A percentile compares a stretch with the other conserved stretches of the same genome.
phyloP scores from a whole-genome alignment of 1,140 invertebrate species.

The Akabosia matsudoensis region DNA sequence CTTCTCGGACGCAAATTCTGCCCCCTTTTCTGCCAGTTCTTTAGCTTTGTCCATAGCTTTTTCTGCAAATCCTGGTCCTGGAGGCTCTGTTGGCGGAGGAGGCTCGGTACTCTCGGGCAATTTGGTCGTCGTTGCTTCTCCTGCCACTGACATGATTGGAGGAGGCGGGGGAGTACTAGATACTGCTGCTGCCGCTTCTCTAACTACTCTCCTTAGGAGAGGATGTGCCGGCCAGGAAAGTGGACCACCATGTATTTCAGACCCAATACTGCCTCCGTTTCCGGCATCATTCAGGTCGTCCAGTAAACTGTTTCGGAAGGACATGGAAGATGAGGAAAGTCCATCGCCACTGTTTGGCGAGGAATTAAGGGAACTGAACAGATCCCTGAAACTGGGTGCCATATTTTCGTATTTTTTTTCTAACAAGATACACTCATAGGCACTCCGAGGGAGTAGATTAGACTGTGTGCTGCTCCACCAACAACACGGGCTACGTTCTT shows the following conservation, averaged over 20 bases:
- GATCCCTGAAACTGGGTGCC: background rate
- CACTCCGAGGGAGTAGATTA: too few relatives aligned
- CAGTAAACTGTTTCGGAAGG: constrained; percentile 18
- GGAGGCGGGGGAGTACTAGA: background rate
- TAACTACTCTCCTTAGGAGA: background rate
- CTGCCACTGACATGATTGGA: background rate
- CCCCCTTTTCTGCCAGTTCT: constrained; percentile 27
- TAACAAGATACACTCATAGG: too few relatives aligned
- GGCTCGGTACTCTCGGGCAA: constrained; percentile 2
- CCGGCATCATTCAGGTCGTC: constrained; percentile 11
- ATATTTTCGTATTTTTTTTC: background rate
- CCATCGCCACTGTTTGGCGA: background rate
- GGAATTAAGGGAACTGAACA: background rate
- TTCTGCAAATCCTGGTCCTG: constrained; percentile 30
- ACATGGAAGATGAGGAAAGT: background rate
- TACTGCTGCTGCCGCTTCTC: background rate
- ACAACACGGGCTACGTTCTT: too few relatives aligned
- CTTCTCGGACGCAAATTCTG: constrained; percentile 37
- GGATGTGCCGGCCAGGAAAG: background rate
- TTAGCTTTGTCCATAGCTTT: constrained; percentile 27
- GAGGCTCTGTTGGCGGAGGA: constrained; percentile 25
- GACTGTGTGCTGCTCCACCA: too few relatives aligned
- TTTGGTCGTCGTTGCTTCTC: background rate
- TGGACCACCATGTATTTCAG: background rate
- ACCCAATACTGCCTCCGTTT: background rate